phyloP scores from a whole-genome alignment of 2,888 invertebrate species.

The Salpingus planirostris region DNA sequence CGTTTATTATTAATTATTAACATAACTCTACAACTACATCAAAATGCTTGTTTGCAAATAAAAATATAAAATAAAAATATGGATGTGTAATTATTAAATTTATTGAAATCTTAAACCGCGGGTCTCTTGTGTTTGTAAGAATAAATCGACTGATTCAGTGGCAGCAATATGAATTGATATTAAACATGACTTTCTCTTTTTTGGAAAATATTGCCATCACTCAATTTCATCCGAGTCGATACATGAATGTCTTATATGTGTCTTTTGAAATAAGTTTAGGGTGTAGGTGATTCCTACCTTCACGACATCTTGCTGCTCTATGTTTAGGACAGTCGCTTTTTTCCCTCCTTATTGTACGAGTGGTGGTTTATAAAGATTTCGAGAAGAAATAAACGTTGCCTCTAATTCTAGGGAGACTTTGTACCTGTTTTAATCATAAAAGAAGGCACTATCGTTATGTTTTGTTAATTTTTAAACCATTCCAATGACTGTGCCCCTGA shows the following conservation, averaged over 20 bases:
- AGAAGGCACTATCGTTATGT: too few relatives aligned
- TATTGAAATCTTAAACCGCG: too few relatives aligned
- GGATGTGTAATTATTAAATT: conserved; percentile 25
- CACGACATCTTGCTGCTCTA: conserved; percentile 36
- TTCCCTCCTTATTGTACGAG: too few relatives aligned
- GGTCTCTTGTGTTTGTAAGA: conserved; percentile 26
- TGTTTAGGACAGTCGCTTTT: conserved; percentile 34
- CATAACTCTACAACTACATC: too few relatives aligned
- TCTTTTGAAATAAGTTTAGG: conserved; percentile 26
- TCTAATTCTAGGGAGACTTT: too few relatives aligned
- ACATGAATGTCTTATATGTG: conserved; percentile 26
- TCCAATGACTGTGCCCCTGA: too few relatives aligned
- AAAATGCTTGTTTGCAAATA: conserved; percentile 30
- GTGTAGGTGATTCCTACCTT: conserved; percentile 29
- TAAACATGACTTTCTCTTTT: conserved; percentile 21
- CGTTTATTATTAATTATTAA: conserved; percentile 22
- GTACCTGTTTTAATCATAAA: too few relatives aligned
- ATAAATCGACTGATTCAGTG: conserved; percentile 27
- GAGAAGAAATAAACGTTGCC: too few relatives aligned
- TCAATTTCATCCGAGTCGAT: conserved; percentile 27
- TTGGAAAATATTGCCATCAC: conserved; percentile 22
- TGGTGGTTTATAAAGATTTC: too few relatives aligned
- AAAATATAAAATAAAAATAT: conserved; percentile 20
- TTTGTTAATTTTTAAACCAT: too few relatives aligned
- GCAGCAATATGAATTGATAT: conserved; percentile 43